phyloP scores from a whole-genome alignment of 1,140 invertebrate species.

The Drosophila athabasca region DNA sequence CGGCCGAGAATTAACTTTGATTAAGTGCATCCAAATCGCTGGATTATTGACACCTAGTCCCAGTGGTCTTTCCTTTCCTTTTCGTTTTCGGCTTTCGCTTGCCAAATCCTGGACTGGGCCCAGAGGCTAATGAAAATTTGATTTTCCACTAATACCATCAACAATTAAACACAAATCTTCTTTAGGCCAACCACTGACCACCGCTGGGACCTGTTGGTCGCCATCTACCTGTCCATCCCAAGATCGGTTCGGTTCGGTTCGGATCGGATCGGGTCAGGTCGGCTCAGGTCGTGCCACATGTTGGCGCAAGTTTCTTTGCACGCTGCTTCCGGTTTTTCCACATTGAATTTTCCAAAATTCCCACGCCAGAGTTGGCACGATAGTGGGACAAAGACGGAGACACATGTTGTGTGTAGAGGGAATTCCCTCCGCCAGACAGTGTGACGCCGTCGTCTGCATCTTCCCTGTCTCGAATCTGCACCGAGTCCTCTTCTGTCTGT shows the following conservation, averaged over 20 bases:
- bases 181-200: not conserved
- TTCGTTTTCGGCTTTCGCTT: no score
- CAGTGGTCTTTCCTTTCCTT: not conserved
- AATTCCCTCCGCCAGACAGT: conserved; percentile 77
- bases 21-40: conserved; percentile 72
- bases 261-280: conserved; percentile 4
- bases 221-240: conserved; percentile 40
- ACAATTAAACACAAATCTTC: conserved; percentile 66
- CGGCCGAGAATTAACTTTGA: conserved; percentile 69
- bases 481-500: conserved; percentile 38
- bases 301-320: conserved; percentile 64
- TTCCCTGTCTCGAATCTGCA: not conserved
- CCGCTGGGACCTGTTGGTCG: not conserved
- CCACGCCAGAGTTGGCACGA: conserved; percentile 43
- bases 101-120: no score
- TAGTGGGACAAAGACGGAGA: conserved; percentile 36
- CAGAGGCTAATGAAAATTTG: conserved; percentile 64
- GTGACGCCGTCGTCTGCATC: conserved; percentile 50
- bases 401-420: conserved; percentile 46
- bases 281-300: conserved; percentile 61
- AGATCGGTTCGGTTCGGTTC: conserved; percentile 3
- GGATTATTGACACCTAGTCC: conserved; percentile 75
- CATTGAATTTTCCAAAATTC: conserved; percentile 69
- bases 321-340: conserved; percentile 76
- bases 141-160: conserved; percentile 80